Evolutionary conservation across 2,888 invertebrate genomes (phyloP).

Genomic region (Tromatobia lineatoria): DNA sequence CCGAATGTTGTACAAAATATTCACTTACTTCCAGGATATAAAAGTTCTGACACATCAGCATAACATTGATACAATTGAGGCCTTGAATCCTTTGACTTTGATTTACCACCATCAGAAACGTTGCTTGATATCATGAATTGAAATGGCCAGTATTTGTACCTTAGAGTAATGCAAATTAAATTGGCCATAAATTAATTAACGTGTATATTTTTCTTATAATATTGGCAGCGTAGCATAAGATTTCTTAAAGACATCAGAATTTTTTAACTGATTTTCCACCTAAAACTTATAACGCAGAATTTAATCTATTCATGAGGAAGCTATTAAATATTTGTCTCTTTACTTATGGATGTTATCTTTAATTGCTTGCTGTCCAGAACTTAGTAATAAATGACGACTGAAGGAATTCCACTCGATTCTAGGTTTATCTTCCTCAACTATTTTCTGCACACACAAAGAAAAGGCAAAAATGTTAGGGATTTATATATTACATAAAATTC

Average conservation of each 20-base stretch:
- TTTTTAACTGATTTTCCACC: background rate
- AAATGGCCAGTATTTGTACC: slow-evolving; percentile 79
- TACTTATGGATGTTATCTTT: slow-evolving; percentile 72
- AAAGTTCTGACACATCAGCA: slow-evolving; percentile 76
- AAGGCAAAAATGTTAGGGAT: background rate
- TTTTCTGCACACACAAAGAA: slow-evolving; percentile 63
- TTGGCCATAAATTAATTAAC: too few species aligned
- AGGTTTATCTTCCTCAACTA: slow-evolving; percentile 61
- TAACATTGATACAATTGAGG: slow-evolving; percentile 75
- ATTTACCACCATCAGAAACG: slow-evolving; percentile 46
- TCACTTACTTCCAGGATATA: slow-evolving; percentile 79
- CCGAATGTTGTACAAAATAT: background rate
- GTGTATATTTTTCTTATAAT: too few species aligned
- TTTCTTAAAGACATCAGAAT: too few species aligned
- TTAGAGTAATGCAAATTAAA: slow-evolving; percentile 47
- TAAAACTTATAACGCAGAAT: background rate
- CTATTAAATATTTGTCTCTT: background rate
- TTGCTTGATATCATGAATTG: slow-evolving; percentile 69
- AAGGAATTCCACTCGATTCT: slow-evolving; percentile 79
- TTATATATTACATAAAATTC: background rate
- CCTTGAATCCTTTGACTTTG: slow-evolving; percentile 39
- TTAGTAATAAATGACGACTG: slow-evolving; percentile 68
- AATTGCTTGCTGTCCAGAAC: slow-evolving; percentile 60
- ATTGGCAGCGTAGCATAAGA: too few species aligned
- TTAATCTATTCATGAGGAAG: slow-evolving; percentile 21